phyloP scores from a whole-genome alignment of 2,888 invertebrate genomes.

The Gymnocheta viridis region DNA sequence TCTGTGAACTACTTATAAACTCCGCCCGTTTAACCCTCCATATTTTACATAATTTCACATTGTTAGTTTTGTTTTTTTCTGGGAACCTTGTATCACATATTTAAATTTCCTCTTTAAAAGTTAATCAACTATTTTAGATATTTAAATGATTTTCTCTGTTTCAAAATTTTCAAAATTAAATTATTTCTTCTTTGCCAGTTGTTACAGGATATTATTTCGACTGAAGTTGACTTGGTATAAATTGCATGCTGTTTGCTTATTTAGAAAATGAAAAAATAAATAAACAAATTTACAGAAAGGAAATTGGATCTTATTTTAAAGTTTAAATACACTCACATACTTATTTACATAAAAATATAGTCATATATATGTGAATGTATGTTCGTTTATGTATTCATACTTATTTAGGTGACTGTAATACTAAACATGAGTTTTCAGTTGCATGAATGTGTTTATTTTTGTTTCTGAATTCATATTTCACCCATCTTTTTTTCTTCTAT shows the following conservation, averaged over 20 bases:
- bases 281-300: conserved; percentile 45
- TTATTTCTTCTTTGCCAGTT: conserved; percentile 56
- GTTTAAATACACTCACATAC: conserved; percentile 1
- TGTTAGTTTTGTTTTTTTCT: not conserved
- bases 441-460: conserved; percentile 2
- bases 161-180: conserved; percentile 43
- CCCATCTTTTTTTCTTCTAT: not conserved
- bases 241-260: conserved; percentile 20
- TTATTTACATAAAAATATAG: not conserved
- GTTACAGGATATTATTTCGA: conserved; percentile 78
- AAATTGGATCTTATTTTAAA: conserved; percentile 55
- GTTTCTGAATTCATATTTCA: conserved; percentile 40
- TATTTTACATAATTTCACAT: conserved; percentile 13
- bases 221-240: conserved; percentile 8
- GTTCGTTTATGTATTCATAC: not conserved
- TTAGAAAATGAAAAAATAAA: conserved; percentile 25
- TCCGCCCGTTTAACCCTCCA: conserved; percentile 59
- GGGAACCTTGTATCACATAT: conserved; percentile 39
- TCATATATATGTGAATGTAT: not conserved
- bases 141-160: conserved; percentile 18
- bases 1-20: conserved; percentile 38
- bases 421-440: conserved; percentile 15
- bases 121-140: not conserved
- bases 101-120: conserved; percentile 42
- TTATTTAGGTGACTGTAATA: not conserved